Percentiles rank a stretch among this genome's conserved stretches.
Evolutionary conservation across 2,113 vertebrate species (phyloP).

Genomic region (Trichomycterus rosablanca): DNA sequence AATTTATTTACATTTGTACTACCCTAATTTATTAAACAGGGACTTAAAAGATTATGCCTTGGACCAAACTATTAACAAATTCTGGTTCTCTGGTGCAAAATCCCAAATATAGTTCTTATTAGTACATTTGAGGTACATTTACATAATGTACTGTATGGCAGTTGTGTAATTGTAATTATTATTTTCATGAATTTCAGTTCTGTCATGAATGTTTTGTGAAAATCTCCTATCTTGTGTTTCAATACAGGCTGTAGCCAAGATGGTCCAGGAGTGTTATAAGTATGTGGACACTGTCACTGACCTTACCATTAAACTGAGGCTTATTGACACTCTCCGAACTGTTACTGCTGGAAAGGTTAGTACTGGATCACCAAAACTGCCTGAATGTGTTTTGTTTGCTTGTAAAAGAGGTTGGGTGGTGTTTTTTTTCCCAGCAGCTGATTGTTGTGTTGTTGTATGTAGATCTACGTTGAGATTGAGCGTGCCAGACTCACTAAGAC

Average conservation of each 20-base stretch:
- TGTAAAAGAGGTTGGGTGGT: no score
- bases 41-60: no score
- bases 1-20: no score
- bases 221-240: neutral
- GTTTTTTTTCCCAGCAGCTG: no score
- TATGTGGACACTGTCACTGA: slow-evolving; percentile 89
- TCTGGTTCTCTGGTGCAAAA: no score
- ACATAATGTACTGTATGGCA: no score
- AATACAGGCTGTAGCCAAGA: slow-evolving; percentile 96
- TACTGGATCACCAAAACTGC: neutral
- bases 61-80: no score
- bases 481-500: slow-evolving; percentile 92
- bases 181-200: no score
- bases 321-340: slow-evolving; percentile 93
- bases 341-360: slow-evolving; percentile 95
- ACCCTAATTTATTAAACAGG: no score
- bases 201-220: neutral
- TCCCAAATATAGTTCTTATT: no score
- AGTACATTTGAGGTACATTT: no score
- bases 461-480: slow-evolving; percentile 99
- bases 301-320: slow-evolving; percentile 83
- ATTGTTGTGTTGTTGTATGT: slow-evolving; percentile 18
- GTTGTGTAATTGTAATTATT: no score
- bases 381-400: neutral
- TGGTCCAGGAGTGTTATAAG: slow-evolving; percentile 97